phyloP scores from a whole-genome alignment of 2,113 vertebrate species.

The Pachycephala philippinensis region DNA sequence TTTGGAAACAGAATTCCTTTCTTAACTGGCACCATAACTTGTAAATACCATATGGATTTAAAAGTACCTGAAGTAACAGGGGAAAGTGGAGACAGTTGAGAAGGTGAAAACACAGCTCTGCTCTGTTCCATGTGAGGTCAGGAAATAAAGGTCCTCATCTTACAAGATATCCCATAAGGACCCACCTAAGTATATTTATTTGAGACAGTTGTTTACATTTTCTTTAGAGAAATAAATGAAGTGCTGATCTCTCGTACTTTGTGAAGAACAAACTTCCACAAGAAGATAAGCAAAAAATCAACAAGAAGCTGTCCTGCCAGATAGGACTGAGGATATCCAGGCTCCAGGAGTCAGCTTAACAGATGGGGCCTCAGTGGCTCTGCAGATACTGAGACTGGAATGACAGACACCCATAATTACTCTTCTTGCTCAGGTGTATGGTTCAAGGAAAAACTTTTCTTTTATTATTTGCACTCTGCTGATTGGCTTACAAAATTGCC shows the following conservation, averaged over 20 bases:
- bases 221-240: not conserved
- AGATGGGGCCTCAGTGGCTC: not conserved
- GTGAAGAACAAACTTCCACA: not conserved
- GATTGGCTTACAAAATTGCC: not conserved
- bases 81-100: not conserved
- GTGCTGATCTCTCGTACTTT: not conserved
- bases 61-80: not conserved
- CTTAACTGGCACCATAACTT: not conserved
- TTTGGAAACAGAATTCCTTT: not conserved
- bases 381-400: not conserved
- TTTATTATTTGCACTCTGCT: not conserved
- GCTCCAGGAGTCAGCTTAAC: not conserved
- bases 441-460: not conserved
- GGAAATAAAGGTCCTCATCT: not conserved
- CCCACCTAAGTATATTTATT: not conserved
- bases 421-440: not conserved
- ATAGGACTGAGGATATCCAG: not conserved
- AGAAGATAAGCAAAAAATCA: not conserved
- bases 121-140: not conserved
- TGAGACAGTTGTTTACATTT: not conserved
- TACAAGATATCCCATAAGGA: not conserved
- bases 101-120: not conserved
- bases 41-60: not conserved
- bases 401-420: not conserved
- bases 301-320: not conserved